These are phyloP conservation scores for Xylota segnis DNA, from an alignment of 2,888 invertebrate species.

Conservation along the genomic window DNA sequence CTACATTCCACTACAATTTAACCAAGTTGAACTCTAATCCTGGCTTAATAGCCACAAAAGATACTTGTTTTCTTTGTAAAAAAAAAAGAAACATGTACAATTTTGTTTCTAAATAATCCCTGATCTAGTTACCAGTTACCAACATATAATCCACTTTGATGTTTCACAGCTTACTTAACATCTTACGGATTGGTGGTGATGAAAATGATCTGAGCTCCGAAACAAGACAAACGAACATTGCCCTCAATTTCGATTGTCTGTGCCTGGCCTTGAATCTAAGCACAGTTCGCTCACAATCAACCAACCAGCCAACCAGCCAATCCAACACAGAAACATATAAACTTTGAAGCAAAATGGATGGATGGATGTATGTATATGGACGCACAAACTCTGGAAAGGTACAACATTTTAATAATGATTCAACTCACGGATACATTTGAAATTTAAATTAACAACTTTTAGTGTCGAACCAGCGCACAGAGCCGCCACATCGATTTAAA, in stretches of 20 bases:
- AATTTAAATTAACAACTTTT: slow-evolving; percentile 53
- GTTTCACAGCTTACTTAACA: slow-evolving; percentile 34
- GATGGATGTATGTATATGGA: background rate
- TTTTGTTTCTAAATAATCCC: slow-evolving; percentile 1
- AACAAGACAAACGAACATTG: slow-evolving; percentile 40
- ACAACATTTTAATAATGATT: slow-evolving; percentile 50
- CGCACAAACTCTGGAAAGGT: slow-evolving; percentile 1
- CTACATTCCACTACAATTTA: too few species aligned
- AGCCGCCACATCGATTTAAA: slow-evolving; percentile 39
- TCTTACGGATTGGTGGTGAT: slow-evolving; percentile 26
- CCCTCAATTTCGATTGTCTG: slow-evolving; percentile 58
- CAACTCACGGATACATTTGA: slow-evolving; percentile 68
- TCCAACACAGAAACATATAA: background rate
- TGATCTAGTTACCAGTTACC: slow-evolving; percentile 12
- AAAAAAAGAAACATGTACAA: background rate
- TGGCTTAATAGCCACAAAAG: background rate
- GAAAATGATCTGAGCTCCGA: slow-evolving; percentile 26
- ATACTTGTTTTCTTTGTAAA: background rate
- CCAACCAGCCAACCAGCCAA: too few species aligned
- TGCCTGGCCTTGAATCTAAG: slow-evolving; percentile 58
- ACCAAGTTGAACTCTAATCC: background rate
- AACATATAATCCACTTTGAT: slow-evolving; percentile 7
- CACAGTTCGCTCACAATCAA: background rate
- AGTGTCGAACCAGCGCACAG: slow-evolving; percentile 27
- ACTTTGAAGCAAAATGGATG: background rate